Evolutionary conservation across 2,888 invertebrate species (phyloP).

Genomic region (Lamellibrachia columna): DNA sequence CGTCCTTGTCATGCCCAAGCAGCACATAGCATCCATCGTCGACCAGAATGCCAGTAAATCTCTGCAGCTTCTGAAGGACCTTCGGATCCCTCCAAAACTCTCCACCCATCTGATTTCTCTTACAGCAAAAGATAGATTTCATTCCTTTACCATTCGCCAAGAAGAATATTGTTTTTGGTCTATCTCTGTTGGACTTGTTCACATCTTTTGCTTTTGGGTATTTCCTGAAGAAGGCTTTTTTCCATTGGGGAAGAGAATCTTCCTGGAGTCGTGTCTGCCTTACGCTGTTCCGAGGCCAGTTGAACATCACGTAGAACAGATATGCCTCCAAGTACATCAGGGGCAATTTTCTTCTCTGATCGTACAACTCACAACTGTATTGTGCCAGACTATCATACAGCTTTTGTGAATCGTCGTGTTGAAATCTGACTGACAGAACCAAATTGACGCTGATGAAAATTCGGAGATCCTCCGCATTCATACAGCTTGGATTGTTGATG

Average conservation of each 20-base stretch:
- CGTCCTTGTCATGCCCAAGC: slow-evolving; percentile 35
- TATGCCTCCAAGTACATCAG: slow-evolving; percentile 13
- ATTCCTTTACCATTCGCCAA: slow-evolving; percentile 43
- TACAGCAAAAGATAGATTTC: slow-evolving; percentile 31
- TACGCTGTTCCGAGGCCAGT: slow-evolving; percentile 27
- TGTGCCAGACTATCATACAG: not conserved
- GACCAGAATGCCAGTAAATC: slow-evolving; percentile 42
- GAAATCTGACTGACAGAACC: not conserved
- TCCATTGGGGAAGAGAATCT: slow-evolving; percentile 42
- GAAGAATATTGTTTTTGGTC: slow-evolving; percentile 48
- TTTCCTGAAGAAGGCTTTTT: slow-evolving; percentile 42
- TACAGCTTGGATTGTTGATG: not conserved
- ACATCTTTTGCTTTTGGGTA: slow-evolving; percentile 43
- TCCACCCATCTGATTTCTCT: slow-evolving; percentile 31
- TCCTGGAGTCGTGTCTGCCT: not conserved
- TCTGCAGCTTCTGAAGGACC: slow-evolving; percentile 37
- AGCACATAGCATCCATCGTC: slow-evolving; percentile 41
- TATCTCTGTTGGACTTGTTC: slow-evolving; percentile 38
- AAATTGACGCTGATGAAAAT: not conserved
- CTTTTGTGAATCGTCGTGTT: not conserved
- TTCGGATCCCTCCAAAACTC: slow-evolving; percentile 42
- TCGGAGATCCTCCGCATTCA: not conserved
- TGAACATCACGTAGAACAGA: slow-evolving; percentile 24
- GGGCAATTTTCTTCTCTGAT: not conserved
- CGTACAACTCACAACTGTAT: not conserved